Base-by-base conservation (phyloP, 1,140 invertebrate genomes). In the Ooceraea biroi region DNA sequence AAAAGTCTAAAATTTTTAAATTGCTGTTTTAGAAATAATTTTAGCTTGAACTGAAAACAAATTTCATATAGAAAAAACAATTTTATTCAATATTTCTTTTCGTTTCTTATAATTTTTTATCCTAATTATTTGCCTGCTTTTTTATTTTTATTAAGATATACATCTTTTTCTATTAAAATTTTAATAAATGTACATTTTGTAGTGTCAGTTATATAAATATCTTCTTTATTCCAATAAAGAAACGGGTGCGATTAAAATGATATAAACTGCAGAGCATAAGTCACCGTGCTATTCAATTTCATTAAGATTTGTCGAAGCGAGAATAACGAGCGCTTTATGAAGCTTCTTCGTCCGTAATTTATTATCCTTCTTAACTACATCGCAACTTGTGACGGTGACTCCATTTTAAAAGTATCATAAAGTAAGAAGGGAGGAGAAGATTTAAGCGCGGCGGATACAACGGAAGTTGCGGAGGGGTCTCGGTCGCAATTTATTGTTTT, bases 401-500 rank as follows among this genome's bases (percentile, higher is more conserved):
- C 22, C n/a, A 55, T 55, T 77, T 77, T n/a, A 65, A 77, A 52
- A 52, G 11, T 55, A 66, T 52, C 30, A 7, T 19, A 55, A 77
- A 65, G 30, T 52, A 65, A 25, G 19, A 22, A 19, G n/a, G 8
- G n/a, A 17, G 7, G 25, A n/a, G 66, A 52, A 77, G 30, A 55
- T 77, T 77, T 77, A 77, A 52, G 36, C 22, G 36, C 22, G 46
- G 74, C 61, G 27, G 27, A 50, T 66, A 77, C 30, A 25, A 22
- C 46, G 19, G 17, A 55, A 77, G 60, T 76, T 65, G 73, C 19
- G 19, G 60, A 44, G 19, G 50, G 46, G 0, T 65, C 52, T 14
- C 58, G 44, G 22, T 36, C 12, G 60, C 58, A 55, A 77, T 77
- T 77, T 66, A 77, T 77, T 65, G 30, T 77, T 77, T 77, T 66